Percentiles rank a stretch among this genome's conserved stretches.
phyloP scores from a whole-genome alignment of 2,797 vertebrate genomes.

The Sorex maritimensis region DNA sequence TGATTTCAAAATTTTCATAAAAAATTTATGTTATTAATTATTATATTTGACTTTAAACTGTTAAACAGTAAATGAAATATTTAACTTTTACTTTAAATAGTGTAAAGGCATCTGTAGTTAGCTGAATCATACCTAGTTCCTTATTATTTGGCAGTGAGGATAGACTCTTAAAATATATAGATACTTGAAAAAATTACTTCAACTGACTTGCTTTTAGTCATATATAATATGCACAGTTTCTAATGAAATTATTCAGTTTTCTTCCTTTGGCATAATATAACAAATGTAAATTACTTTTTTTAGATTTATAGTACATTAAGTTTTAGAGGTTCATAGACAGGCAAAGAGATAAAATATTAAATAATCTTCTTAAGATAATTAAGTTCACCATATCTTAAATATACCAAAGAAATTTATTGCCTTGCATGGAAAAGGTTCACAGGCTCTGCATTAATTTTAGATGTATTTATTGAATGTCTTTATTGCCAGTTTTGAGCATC shows the following conservation, averaged over 20 bases:
- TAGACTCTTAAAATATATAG: conserved; percentile 45
- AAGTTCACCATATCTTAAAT: conserved; percentile 78
- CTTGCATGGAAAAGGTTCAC: conserved; percentile 49
- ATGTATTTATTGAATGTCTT: conserved; percentile 68
- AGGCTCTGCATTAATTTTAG: conserved; percentile 67
- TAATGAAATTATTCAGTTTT: conserved; percentile 76
- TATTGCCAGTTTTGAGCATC: conserved; percentile 68
- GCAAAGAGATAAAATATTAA: conserved; percentile 81
- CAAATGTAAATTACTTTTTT: conserved; percentile 74
- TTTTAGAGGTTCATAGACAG: conserved; percentile 70
- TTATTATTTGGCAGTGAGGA: conserved; percentile 17
- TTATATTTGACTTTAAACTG: conserved; percentile 48
- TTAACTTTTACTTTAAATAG: conserved; percentile 58
- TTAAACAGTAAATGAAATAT: not conserved
- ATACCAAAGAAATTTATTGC: conserved; percentile 71
- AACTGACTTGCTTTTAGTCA: conserved; percentile 62
- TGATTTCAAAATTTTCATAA: conserved; percentile 62
- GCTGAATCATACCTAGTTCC: conserved; percentile 50
- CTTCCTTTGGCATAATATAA: conserved; percentile 75
- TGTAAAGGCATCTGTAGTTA: conserved; percentile 52
- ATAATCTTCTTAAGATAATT: conserved; percentile 82
- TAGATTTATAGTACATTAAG: conserved; percentile 77
- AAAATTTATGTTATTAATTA: conserved; percentile 14
- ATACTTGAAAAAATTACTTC: conserved; percentile 48
- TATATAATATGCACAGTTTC: conserved; percentile 68